Conservation (phyloP, 2,113 vertebrate genomes). For the Cervus canadensis region DNA sequence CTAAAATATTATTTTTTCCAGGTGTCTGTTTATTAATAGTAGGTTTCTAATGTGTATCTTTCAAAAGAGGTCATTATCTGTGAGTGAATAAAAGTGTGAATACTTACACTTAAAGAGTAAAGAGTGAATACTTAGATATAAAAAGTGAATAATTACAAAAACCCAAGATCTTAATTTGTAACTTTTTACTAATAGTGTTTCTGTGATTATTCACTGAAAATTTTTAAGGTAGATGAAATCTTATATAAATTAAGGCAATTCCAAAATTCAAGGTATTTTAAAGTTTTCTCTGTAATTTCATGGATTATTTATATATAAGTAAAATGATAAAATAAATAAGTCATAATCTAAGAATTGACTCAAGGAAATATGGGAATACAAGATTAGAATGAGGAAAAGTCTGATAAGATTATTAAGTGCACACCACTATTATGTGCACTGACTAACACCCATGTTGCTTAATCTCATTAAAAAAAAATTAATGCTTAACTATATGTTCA, state of each 20-base stretch:
- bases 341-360: not conserved
- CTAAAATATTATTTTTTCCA: not conserved
- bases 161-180: not conserved
- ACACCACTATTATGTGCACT: not conserved
- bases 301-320: not conserved
- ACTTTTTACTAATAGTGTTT: not conserved
- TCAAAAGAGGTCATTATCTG: not conserved
- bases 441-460: not conserved
- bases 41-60: not conserved
- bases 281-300: not conserved
- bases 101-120: no score
- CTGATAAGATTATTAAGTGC: not conserved
- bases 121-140: not conserved
- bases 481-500: not conserved
- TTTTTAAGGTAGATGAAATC: not conserved
- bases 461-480: not conserved
- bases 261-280: not conserved
- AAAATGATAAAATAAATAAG: not conserved
- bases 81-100: no score
- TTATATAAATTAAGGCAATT: not conserved
- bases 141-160: not conserved
- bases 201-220: not conserved
- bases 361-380: not conserved
- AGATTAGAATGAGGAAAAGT: not conserved
- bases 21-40: not conserved